Percentiles rank a stretch among this genome's conserved stretches.
These are phyloP conservation scores for Stercorarius parasiticus DNA, from an alignment of 2,113 vertebrate genomes.

Conservation along the genomic window DNA sequence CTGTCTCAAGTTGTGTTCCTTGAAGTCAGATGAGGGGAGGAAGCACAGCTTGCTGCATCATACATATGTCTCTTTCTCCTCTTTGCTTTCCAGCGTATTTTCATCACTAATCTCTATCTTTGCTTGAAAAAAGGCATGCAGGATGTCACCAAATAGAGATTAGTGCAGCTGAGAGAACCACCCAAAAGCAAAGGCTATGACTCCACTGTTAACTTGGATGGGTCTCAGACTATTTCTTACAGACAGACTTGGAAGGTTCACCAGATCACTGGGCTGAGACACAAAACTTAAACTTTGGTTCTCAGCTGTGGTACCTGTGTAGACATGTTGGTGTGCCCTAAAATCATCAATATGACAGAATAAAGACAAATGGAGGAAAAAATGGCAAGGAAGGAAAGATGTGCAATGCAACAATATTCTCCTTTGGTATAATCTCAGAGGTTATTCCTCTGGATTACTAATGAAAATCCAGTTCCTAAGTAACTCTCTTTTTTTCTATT, in stretches of 20 bases:
- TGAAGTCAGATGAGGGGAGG: not conserved
- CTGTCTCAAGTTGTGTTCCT: not conserved
- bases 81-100: not conserved
- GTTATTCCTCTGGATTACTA: not conserved
- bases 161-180: not conserved
- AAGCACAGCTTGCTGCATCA: not conserved
- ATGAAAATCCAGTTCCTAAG: not conserved
- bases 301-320: not conserved
- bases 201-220: not conserved
- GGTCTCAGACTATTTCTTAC: accelerated
- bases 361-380: not conserved
- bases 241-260: not conserved
- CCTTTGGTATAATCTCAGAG: not conserved
- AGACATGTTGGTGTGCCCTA: not conserved
- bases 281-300: not conserved
- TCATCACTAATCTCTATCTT: not conserved
- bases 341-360: not conserved
- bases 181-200: not conserved
- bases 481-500: not conserved
- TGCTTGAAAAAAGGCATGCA: not conserved
- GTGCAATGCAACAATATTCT: accelerated
- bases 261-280: not conserved
- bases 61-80: not conserved
- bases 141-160: not conserved
- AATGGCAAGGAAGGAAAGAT: not conserved